Conservation (phyloP, 2,797 vertebrate species). For the Pipistrellus pygmaeus region DNA sequence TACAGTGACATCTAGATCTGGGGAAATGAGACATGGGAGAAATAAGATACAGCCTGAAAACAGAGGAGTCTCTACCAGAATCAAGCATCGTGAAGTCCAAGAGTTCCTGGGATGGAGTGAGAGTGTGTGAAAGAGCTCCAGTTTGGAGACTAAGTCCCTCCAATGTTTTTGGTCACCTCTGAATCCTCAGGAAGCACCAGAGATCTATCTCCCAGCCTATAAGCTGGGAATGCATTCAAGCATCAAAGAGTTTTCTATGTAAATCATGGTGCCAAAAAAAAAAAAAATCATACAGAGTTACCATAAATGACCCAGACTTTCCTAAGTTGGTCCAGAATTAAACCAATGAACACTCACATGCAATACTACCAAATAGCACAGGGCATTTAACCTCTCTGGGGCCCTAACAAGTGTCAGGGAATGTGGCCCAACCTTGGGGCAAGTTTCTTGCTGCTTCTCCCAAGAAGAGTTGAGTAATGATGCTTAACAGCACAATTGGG, state of each 20-base stretch:
- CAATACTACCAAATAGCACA: background rate
- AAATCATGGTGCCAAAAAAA: background rate
- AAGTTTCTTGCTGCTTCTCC: background rate
- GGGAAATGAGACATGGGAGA: background rate
- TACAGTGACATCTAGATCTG: background rate
- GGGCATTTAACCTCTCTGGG: background rate
- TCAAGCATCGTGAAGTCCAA: background rate
- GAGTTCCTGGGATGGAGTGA: background rate
- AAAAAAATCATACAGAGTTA: background rate
- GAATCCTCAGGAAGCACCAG: background rate
- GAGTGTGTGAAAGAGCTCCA: background rate
- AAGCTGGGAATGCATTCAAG: background rate
- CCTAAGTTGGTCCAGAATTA: background rate
- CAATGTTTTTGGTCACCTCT: background rate
- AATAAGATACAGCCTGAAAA: conserved; percentile 19
- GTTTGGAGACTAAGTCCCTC: background rate
- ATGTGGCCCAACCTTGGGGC: background rate
- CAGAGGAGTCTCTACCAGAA: background rate
- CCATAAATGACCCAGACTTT: background rate
- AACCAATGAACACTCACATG: background rate
- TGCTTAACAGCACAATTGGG: background rate
- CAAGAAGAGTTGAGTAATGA: background rate
- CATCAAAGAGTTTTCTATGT: background rate
- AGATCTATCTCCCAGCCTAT: background rate
- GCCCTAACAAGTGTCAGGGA: background rate